phyloP scores from a whole-genome alignment of 1,140 invertebrate species.

The Zaprionus africanus region DNA sequence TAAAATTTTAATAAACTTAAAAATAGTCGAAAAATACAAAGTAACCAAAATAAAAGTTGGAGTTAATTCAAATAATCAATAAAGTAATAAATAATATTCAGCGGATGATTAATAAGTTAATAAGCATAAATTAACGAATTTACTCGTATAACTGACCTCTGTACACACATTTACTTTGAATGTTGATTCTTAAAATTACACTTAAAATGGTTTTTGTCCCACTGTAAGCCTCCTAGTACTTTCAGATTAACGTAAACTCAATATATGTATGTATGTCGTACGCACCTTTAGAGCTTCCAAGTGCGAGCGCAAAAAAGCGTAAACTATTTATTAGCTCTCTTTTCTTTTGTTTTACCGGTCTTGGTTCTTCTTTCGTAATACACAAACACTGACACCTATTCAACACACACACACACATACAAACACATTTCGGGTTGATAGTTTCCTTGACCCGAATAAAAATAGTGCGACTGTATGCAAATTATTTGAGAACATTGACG shows the following conservation, averaged over 20 bases:
- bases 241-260: conserved; percentile 13
- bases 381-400: background rate
- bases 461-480: conserved; percentile 42
- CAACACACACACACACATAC: background rate
- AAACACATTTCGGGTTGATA: conserved; percentile 51
- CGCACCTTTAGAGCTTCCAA: background rate
- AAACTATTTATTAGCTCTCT: conserved; percentile 38
- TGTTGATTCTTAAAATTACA: background rate
- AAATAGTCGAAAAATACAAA: too few species aligned
- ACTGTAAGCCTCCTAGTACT: conserved; percentile 4
- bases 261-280: conserved; percentile 6
- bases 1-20: too few species aligned
- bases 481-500: conserved; percentile 47
- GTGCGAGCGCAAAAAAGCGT: background rate
- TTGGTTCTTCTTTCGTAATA: background rate
- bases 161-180: too few species aligned
- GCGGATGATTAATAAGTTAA: too few species aligned
- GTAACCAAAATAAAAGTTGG: too few species aligned
- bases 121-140: too few species aligned
- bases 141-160: too few species aligned
- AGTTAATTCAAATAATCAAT: too few species aligned
- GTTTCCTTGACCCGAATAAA: conserved; percentile 76
- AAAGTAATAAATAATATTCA: too few species aligned
- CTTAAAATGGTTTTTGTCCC: conserved; percentile 2
- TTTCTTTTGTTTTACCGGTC: conserved; percentile 7